Evolutionary conservation across 2,113 vertebrate genomes (phyloP).

Genomic region (Mellivora capensis): DNA sequence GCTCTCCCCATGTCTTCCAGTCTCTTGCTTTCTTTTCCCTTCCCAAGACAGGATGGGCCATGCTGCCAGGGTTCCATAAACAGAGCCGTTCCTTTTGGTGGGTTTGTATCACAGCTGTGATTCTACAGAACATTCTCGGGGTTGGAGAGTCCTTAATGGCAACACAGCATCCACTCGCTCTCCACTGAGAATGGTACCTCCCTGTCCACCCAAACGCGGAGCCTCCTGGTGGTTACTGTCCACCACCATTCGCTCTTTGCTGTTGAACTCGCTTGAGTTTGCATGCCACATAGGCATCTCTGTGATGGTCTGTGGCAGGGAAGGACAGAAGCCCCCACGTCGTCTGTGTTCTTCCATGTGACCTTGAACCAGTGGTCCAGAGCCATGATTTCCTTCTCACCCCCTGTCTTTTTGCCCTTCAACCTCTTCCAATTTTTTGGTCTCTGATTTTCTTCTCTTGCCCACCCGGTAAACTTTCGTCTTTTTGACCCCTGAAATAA

Average conservation of each 20-base stretch:
- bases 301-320: background rate
- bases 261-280: background rate
- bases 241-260: background rate
- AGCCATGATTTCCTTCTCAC: background rate
- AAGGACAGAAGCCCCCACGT: background rate
- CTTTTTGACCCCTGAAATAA: background rate
- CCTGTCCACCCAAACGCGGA: background rate
- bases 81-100: background rate
- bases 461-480: background rate
- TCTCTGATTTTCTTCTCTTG: slow-evolving; percentile 1
- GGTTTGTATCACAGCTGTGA: background rate
- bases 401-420: background rate
- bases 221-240: too few relatives aligned
- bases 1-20: background rate
- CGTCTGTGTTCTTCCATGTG: background rate
- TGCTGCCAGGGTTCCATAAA: background rate
- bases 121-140: background rate
- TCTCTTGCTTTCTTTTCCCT: background rate
- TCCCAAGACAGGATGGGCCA: background rate
- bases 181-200: background rate
- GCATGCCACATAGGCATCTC: fast-evolving
- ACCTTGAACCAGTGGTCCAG: background rate
- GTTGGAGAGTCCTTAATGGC: background rate
- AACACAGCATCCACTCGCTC: too few relatives aligned
- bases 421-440: background rate